Evolutionary conservation across 2,113 vertebrate genomes (phyloP).

Genomic region (Anhinga rufa): DNA sequence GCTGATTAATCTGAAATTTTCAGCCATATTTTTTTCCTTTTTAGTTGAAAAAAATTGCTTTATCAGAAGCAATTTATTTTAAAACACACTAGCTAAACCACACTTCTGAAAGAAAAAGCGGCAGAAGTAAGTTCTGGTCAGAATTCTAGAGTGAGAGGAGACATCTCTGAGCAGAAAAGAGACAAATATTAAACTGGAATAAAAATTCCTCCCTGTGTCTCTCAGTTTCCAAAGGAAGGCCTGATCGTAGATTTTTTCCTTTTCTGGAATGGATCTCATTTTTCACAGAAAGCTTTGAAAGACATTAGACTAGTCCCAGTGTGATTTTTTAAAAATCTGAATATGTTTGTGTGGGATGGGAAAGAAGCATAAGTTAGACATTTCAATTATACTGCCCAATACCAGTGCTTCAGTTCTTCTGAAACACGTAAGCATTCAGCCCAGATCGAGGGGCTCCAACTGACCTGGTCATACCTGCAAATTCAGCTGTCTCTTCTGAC

Average conservation of each 20-base stretch:
- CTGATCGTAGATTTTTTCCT: background rate
- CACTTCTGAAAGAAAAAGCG: background rate
- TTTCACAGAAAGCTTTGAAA: background rate
- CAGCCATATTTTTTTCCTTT: background rate
- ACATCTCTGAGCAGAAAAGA: background rate
- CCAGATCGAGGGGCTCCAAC: background rate
- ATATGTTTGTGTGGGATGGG: background rate
- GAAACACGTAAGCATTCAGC: background rate
- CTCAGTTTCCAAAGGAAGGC: background rate
- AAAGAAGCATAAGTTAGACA: background rate
- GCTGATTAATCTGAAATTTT: background rate
- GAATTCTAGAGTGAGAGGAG: background rate
- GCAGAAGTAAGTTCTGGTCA: background rate
- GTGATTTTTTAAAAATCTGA: background rate
- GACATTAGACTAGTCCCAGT: background rate
- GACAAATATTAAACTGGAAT: background rate
- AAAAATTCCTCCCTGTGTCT: background rate
- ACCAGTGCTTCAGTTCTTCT: background rate
- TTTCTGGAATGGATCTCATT: background rate
- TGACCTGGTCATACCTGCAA: background rate
- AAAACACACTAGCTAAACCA: background rate
- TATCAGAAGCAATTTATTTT: background rate
- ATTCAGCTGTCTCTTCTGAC: background rate
- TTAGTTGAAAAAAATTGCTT: background rate
- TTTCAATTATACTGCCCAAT: background rate